Base-by-base conservation (phyloP, 2,888 invertebrate genomes). In the Nemotelus pantherinus region DNA sequence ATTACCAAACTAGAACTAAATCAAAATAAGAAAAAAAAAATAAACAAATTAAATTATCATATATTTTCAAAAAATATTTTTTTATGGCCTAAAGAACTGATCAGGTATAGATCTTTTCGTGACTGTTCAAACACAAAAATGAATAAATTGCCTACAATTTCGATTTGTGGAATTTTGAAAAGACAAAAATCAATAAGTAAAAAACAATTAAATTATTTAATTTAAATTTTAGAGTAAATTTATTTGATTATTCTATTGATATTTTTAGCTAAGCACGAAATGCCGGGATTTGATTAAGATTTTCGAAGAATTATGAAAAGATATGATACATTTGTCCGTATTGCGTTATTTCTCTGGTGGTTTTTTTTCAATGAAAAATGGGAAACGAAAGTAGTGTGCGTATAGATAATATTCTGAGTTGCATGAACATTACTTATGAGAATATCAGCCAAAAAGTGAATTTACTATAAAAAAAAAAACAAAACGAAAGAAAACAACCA, bases 171-270 rank as follows among this genome's bases (percentile, higher is more conserved):
- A 63, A 39, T 25, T 63, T 63, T 41, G 25, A 9, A 10, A 57
- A 57, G 43, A 70, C 25, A 45, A 5, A 68, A 65, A 7, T 47
- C 9, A 65, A 44, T 65, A 47, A 65, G 9, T 9, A 45, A 25
- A 45, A 58, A 10, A 7, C 9, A 63, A 63, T 43, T 67, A 70
- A 70, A 70, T 70, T 70, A 70, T 70, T 70, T 70, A 55, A 70
- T 70, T 70, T 70, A 55, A 55, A 70, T 55, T 53, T 43, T 45
- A 50, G 7, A 63, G 41, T 3, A 63, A 63, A 63, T 63, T 4
- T 63, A 10, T 63, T 63, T 58, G 25, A 25, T 25, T 58, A n/a
- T 58, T 7, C 25, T 58, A 58, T n/a, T 39, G 63, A 63, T 41
- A 63, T 3, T 57, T 57, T 10, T 3, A 57, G 10, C 25, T 57